Percentiles rank a stretch among this genome's conserved stretches.
These are phyloP conservation scores for Meandrina meandrites DNA, from an alignment of 92 coral and sea anemone species.

Conservation along the genomic window DNA sequence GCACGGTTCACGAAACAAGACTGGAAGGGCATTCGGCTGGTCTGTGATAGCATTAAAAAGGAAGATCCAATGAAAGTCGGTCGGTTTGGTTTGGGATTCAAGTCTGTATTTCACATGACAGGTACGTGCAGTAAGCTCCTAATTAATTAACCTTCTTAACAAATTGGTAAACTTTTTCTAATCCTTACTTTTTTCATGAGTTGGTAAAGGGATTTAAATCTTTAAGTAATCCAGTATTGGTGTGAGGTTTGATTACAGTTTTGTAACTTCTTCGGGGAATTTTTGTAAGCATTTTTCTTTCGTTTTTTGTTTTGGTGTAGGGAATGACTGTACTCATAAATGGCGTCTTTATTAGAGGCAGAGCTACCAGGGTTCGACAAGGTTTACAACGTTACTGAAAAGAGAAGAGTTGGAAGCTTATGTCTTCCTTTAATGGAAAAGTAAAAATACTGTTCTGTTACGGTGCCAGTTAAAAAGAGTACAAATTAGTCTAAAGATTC, in stretches of 20 bases:
- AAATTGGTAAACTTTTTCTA: too few species aligned
- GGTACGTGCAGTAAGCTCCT: constrained; percentile 15
- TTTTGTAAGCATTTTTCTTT: too few species aligned
- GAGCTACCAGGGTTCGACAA: too few species aligned
- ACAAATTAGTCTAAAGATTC: too few species aligned
- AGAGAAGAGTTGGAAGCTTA: neutral
- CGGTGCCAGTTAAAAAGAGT: neutral
- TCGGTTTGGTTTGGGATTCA: constrained; percentile 67
- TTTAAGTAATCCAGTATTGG: too few species aligned
- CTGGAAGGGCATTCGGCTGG: constrained; percentile 57
- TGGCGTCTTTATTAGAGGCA: neutral
- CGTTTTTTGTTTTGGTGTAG: too few species aligned
- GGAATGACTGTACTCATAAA: neutral
- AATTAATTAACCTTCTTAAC: too few species aligned
- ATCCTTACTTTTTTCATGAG: too few species aligned
- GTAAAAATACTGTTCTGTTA: neutral
- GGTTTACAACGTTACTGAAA: neutral
- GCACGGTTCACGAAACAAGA: constrained; percentile 42
- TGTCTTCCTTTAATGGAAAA: neutral
- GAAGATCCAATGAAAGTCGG: constrained; percentile 65
- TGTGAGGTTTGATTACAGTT: too few species aligned
- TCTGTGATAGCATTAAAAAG: constrained; percentile 53
- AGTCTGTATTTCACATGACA: constrained; percentile 70
- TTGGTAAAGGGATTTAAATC: too few species aligned
- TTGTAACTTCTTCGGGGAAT: too few species aligned